phyloP scores from a whole-genome alignment of 2,888 invertebrate genomes.

The Pollenia amentaria region DNA sequence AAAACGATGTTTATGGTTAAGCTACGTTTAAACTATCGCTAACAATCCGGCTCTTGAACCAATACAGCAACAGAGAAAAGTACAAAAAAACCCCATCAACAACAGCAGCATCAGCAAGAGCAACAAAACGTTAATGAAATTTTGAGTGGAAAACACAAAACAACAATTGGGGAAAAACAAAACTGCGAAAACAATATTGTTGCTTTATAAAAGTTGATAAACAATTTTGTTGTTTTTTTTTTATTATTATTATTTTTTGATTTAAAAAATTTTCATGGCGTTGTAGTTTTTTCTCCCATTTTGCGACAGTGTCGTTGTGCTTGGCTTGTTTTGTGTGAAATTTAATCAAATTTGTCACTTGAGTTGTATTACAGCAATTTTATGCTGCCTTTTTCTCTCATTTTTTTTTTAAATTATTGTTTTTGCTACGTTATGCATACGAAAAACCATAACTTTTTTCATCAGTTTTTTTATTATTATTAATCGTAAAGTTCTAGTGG shows the following conservation, averaged over 20 bases:
- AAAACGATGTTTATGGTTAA: conserved; percentile 25
- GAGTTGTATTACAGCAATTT: conserved; percentile 60
- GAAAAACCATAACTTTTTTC: conserved; percentile 17
- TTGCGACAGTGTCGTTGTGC: conserved; percentile 21
- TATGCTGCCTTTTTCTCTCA: neutral
- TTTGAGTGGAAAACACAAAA: conserved; percentile 17
- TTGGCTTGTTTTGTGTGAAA: conserved; percentile 62
- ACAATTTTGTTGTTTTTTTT: conserved; percentile 32
- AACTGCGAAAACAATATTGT: conserved; percentile 29
- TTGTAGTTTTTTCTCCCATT: neutral
- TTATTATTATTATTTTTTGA: neutral
- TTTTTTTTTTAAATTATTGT: neutral
- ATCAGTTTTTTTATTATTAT: neutral
- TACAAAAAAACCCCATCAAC: neutral
- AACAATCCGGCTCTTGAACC: neutral
- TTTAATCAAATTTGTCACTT: conserved; percentile 71
- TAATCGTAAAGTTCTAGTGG: neutral
- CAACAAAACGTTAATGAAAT: conserved; percentile 40
- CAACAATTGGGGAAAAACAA: neutral
- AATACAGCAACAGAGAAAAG: neutral
- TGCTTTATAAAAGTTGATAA: conserved; percentile 29
- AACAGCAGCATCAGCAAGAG: neutral
- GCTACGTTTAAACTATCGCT: conserved; percentile 34
- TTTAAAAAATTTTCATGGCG: neutral
- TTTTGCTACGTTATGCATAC: neutral